Evolutionary conservation across 2,797 vertebrate genomes (phyloP).

Genomic region (Acipenser oxyrinchus): DNA sequence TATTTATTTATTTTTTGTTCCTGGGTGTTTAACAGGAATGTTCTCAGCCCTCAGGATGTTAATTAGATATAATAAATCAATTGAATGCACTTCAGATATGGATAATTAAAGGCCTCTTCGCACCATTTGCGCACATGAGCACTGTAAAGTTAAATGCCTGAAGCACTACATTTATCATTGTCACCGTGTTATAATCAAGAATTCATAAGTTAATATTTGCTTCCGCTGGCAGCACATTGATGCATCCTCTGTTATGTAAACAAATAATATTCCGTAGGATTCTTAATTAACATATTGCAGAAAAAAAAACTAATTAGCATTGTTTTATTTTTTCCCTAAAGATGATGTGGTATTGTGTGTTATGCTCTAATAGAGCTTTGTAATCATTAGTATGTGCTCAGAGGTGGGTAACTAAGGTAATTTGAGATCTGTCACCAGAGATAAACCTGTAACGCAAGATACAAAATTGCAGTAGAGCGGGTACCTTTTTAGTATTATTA

Average conservation of each 20-base stretch:
- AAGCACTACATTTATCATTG: constrained; percentile 12
- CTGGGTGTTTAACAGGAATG: constrained; percentile 15
- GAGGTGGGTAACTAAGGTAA: too few species aligned
- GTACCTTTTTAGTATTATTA: too few species aligned
- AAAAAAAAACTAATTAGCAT: too few species aligned
- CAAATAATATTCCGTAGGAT: too few species aligned
- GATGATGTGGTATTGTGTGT: too few species aligned
- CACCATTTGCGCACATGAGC: constrained; percentile 1
- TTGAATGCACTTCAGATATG: constrained; percentile 8
- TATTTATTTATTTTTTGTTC: neutral
- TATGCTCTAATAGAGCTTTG: too few species aligned
- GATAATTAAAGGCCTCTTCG: constrained; percentile 15
- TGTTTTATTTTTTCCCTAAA: too few species aligned
- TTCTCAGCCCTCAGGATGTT: constrained; percentile 17
- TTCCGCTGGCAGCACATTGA: neutral
- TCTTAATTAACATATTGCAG: too few species aligned
- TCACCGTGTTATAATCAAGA: constrained; percentile 2
- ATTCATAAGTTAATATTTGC: neutral
- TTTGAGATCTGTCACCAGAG: too few species aligned
- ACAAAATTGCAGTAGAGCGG: too few species aligned
- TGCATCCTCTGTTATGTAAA: neutral
- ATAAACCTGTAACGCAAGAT: too few species aligned
- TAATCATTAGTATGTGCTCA: too few species aligned
- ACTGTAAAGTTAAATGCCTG: constrained; percentile 2
- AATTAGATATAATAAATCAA: constrained; percentile 23